phyloP scores from a whole-genome alignment of 1,140 invertebrate species.

The Coelopa frigida region DNA sequence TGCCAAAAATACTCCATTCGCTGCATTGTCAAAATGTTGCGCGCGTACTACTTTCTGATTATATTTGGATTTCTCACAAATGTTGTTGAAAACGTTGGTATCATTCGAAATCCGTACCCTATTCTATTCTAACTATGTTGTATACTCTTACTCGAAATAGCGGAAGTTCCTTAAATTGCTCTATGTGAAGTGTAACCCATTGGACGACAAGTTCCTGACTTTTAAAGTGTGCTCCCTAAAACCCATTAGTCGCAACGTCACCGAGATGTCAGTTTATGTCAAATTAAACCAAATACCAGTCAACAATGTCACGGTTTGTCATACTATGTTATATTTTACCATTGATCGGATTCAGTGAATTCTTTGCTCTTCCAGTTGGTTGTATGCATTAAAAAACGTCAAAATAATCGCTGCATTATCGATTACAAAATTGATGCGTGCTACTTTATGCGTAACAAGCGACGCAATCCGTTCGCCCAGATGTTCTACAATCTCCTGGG shows the following conservation, averaged over 20 bases:
- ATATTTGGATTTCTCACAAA: too few relatives aligned
- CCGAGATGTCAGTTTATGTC: constrained; percentile 1
- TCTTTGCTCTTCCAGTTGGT: neutral
- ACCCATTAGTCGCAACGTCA: constrained; percentile 9
- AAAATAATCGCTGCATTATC: neutral
- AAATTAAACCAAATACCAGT: constrained; percentile 10
- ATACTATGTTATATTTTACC: too few relatives aligned
- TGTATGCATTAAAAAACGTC: neutral
- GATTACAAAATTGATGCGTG: constrained; percentile 13
- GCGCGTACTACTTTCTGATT: too few relatives aligned
- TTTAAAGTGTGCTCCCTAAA: constrained; percentile 12
- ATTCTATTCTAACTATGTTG: too few relatives aligned
- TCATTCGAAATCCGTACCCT: too few relatives aligned
- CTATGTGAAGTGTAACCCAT: too few relatives aligned
- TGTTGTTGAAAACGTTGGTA: too few relatives aligned
- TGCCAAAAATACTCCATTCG: too few relatives aligned
- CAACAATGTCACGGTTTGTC: constrained; percentile 11
- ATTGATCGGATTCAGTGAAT: neutral
- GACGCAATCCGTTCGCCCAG: constrained; percentile 12
- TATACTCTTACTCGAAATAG: too few relatives aligned
- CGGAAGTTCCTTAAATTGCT: too few relatives aligned
- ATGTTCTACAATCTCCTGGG: constrained; percentile 8
- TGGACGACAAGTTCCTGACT: constrained; percentile 2
- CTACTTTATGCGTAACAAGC: constrained; percentile 6
- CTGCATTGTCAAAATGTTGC: too few relatives aligned